phyloP scores from a whole-genome alignment of 2,797 vertebrate species.

The Lindbergichthys nudifrons region DNA sequence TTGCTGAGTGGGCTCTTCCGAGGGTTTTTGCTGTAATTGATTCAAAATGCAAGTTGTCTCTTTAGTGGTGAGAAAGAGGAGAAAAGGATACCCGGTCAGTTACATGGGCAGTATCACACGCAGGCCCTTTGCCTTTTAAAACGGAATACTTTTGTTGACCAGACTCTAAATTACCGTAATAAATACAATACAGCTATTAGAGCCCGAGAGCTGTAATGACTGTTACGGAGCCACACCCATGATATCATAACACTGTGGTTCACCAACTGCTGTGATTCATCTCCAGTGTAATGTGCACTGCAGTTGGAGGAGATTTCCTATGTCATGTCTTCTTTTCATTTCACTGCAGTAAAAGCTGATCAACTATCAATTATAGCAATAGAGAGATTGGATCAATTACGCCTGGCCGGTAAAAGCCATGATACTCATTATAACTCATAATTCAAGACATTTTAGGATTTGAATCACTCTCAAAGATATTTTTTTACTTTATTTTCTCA shows the following conservation, averaged over 20 bases:
- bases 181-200: constrained; percentile 45
- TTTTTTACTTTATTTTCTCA: constrained; percentile 11
- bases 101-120: constrained; percentile 25
- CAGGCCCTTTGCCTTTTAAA: constrained; percentile 46
- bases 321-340: constrained; percentile 50
- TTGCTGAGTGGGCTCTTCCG: constrained; percentile 80
- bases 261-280: constrained; percentile 53
- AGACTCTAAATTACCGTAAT: constrained; percentile 45
- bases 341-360: constrained; percentile 58
- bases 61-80: constrained; percentile 73
- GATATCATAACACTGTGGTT: constrained; percentile 38
- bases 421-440: constrained; percentile 35
- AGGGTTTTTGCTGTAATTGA: constrained; percentile 81
- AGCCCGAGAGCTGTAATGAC: constrained; percentile 42
- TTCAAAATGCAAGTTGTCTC: constrained; percentile 82
- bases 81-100: constrained; percentile 64
- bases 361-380: constrained; percentile 52
- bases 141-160: constrained; percentile 40
- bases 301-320: constrained; percentile 44
- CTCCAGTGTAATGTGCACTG: constrained; percentile 45
- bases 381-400: constrained; percentile 52
- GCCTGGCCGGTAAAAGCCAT: constrained; percentile 35
- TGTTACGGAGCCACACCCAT: constrained; percentile 61
- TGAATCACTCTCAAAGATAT: constrained; percentile 26
- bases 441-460: constrained; percentile 35